These are phyloP conservation scores for Sus cebifrons DNA, from an alignment of 2,797 vertebrate species.

Conservation along the genomic window DNA sequence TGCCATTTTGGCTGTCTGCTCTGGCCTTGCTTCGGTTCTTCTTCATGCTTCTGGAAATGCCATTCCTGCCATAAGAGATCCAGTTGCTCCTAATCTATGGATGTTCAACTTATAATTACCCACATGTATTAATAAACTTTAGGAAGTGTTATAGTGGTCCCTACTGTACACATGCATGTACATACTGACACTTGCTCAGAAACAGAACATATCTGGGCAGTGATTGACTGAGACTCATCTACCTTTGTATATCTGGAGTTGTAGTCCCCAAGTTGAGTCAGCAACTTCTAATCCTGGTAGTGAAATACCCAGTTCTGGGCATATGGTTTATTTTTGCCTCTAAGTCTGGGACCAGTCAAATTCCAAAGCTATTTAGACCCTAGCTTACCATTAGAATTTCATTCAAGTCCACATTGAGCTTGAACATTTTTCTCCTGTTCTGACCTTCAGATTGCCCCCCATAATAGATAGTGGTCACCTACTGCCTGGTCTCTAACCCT, in stretches of 20 bases:
- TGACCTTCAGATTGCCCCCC: neutral
- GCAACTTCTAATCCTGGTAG: neutral
- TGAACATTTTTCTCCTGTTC: neutral
- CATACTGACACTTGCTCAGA: neutral
- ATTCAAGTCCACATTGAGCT: neutral
- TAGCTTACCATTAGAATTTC: neutral
- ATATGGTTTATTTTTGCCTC: constrained; percentile 27
- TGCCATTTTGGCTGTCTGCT: neutral
- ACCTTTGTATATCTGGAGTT: neutral
- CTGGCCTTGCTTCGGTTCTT: neutral
- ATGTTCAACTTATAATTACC: neutral
- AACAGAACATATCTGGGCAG: neutral
- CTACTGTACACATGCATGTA: neutral
- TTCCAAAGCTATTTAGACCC: neutral
- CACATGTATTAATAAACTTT: neutral
- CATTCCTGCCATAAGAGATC: neutral
- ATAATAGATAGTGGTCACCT: neutral
- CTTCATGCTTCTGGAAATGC: neutral
- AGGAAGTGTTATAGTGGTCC: neutral
- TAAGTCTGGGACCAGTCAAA: neutral
- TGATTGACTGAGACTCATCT: neutral
- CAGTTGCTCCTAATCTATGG: neutral
- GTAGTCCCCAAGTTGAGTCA: neutral
- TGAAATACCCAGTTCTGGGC: neutral
- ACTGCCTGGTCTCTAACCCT: neutral